A percentile compares a stretch with the other conserved stretches of the same genome.
These are phyloP conservation scores for Cettia cetti DNA, from an alignment of 2,113 vertebrate species.

Conservation along the genomic window DNA sequence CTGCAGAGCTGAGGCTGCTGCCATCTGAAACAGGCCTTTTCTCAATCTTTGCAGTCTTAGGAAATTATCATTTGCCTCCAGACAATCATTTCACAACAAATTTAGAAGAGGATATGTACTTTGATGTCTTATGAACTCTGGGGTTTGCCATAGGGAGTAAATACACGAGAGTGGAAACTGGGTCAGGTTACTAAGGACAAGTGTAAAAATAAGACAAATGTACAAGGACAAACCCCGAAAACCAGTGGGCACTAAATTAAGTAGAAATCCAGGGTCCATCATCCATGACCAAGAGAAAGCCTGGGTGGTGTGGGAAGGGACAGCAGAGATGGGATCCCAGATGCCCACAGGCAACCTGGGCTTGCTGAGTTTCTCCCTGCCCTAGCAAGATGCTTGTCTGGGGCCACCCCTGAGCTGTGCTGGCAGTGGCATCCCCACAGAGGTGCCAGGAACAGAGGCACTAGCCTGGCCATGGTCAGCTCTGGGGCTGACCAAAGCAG, in stretches of 20 bases:
- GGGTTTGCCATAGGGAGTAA: not conserved
- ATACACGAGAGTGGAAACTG: not conserved
- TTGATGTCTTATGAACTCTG: not conserved
- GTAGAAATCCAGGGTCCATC: not conserved
- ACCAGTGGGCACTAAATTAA: not conserved
- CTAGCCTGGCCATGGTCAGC: fast-evolving
- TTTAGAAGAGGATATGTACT: not conserved
- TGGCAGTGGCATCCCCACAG: fast-evolving
- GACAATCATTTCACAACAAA: not conserved
- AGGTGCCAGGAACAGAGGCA: not conserved
- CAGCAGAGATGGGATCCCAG: fast-evolving
- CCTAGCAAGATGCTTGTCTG: fast-evolving
- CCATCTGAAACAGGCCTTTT: not conserved
- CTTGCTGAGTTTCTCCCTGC: not conserved
- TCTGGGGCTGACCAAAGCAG: fast-evolving
- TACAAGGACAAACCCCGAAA: not conserved
- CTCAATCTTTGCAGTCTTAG: not conserved
- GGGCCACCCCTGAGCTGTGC: not conserved
- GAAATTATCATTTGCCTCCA: not conserved
- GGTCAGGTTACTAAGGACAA: not conserved
- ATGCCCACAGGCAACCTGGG: fast-evolving
- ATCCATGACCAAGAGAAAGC: not conserved
- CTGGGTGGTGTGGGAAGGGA: no score
- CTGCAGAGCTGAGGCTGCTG: not conserved
- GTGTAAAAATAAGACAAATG: not conserved